phyloP scores from a whole-genome alignment of 2,113 vertebrate genomes.

The Natator depressus region DNA sequence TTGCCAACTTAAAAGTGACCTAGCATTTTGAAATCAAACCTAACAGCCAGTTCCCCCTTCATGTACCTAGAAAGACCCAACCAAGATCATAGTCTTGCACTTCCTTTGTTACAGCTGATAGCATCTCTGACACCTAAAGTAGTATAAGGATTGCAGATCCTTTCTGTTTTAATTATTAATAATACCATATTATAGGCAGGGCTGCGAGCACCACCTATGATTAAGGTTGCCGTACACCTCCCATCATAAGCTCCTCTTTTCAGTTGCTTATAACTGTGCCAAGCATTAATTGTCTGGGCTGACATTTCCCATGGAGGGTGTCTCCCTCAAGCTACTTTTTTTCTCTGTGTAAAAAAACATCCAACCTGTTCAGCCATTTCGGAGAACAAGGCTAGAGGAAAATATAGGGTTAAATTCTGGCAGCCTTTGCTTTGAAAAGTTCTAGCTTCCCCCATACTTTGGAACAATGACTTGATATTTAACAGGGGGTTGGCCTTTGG shows the following conservation, averaged over 20 bases:
- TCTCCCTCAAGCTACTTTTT: background rate
- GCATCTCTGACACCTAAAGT: background rate
- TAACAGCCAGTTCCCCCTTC: background rate
- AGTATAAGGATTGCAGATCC: background rate
- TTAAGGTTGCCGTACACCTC: background rate
- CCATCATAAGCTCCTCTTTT: background rate
- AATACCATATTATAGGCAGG: background rate
- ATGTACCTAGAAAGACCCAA: background rate
- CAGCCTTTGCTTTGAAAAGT: background rate
- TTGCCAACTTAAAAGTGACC: background rate
- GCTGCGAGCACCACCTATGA: background rate
- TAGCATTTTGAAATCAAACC: background rate
- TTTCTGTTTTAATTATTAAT: background rate
- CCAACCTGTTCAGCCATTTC: background rate
- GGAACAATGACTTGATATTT: background rate
- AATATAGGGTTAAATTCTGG: background rate
- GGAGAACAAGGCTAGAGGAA: background rate
- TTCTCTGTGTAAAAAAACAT: background rate
- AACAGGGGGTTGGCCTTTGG: background rate
- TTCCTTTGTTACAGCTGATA: background rate
- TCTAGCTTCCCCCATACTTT: background rate
- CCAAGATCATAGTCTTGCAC: background rate
- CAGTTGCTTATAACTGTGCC: background rate
- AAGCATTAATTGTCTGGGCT: background rate
- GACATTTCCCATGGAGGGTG: background rate